Percentiles rank a stretch among this genome's conserved stretches.
Evolutionary conservation across 1,140 invertebrate genomes (phyloP).

Genomic region (Elysia chlorotica): DNA sequence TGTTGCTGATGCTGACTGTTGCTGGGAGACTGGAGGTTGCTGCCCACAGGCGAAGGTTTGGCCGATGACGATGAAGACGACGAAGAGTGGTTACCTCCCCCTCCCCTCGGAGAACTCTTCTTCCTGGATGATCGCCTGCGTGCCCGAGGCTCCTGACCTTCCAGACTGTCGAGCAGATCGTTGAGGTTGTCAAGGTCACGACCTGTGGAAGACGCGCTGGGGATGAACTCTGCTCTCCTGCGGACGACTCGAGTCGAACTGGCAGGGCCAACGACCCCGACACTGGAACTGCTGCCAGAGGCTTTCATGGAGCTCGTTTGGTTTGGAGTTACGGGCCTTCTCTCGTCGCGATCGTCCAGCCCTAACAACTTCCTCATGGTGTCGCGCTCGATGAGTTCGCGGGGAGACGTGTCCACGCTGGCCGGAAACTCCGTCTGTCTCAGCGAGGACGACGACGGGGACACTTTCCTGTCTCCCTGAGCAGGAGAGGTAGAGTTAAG

Average conservation of each 20-base stretch:
- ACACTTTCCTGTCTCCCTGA: no score
- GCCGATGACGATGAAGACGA: no score
- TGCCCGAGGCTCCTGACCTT: no score
- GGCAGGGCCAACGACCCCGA: neutral
- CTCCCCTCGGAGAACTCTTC: no score
- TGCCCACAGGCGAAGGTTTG: no score
- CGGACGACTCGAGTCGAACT: conserved; percentile 18
- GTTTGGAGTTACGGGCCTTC: neutral
- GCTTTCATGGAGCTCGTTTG: neutral
- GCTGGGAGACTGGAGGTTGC: no score
- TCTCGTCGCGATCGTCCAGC: neutral
- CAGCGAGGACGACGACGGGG: no score
- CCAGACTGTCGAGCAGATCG: conserved; percentile 13
- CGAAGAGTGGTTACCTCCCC: no score
- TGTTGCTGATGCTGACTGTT: neutral
- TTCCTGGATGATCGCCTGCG: no score
- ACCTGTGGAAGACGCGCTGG: neutral
- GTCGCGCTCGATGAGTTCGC: neutral
- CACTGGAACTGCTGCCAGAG: no score
- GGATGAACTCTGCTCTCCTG: conserved; percentile 23
- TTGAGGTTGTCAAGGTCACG: conserved; percentile 11
- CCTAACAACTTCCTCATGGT: neutral
- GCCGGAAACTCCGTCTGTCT: conserved; percentile 16
- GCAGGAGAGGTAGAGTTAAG: no score
- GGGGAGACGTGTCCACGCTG: neutral